phyloP scores from a whole-genome alignment of 2,797 vertebrate species.

The Sebastes ruberrimus region DNA sequence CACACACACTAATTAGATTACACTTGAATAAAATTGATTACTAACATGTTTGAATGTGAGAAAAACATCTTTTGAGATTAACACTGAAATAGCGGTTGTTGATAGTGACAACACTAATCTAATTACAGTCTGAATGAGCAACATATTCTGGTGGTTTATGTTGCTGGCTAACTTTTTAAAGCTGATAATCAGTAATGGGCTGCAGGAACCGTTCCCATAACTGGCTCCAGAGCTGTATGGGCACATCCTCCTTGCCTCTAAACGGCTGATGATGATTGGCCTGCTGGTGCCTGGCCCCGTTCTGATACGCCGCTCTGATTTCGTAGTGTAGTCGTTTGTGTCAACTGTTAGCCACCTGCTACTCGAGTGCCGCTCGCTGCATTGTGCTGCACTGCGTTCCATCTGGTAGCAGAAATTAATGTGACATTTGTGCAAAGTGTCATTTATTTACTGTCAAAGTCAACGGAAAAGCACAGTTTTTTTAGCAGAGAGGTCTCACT shows the following conservation, averaged over 20 bases:
- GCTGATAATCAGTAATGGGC: slow-evolving; percentile 37
- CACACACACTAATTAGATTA: slow-evolving; percentile 31
- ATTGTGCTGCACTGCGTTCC: slow-evolving; percentile 27
- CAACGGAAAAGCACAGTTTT: slow-evolving; percentile 4
- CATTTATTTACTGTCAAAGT: slow-evolving; percentile 40
- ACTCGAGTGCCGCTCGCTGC: not conserved
- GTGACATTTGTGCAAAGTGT: slow-evolving; percentile 42
- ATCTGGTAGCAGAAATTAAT: slow-evolving; percentile 48
- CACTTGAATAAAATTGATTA: not conserved
- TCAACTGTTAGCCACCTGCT: slow-evolving; percentile 56
- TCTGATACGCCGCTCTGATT: slow-evolving; percentile 25
- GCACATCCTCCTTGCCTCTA: slow-evolving; percentile 9
- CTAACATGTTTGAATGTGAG: slow-evolving; percentile 27
- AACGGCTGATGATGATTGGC: slow-evolving; percentile 38
- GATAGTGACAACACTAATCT: not conserved
- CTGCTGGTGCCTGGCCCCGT: slow-evolving; percentile 36
- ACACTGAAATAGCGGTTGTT: not conserved
- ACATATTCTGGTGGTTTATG: slow-evolving; percentile 29
- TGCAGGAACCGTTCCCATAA: slow-evolving; percentile 10
- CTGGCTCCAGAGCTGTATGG: slow-evolving; percentile 5
- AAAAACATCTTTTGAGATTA: not conserved
- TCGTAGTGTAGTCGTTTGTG: slow-evolving; percentile 36
- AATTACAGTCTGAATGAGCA: slow-evolving; percentile 22
- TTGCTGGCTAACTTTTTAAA: slow-evolving; percentile 9
- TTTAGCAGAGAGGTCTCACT: slow-evolving; percentile 9